Percentiles rank a stretch among this genome's conserved stretches.
These are phyloP conservation scores for Etia nguti DNA, from an alignment of 2,113 vertebrate genomes.

Conservation along the genomic window DNA sequence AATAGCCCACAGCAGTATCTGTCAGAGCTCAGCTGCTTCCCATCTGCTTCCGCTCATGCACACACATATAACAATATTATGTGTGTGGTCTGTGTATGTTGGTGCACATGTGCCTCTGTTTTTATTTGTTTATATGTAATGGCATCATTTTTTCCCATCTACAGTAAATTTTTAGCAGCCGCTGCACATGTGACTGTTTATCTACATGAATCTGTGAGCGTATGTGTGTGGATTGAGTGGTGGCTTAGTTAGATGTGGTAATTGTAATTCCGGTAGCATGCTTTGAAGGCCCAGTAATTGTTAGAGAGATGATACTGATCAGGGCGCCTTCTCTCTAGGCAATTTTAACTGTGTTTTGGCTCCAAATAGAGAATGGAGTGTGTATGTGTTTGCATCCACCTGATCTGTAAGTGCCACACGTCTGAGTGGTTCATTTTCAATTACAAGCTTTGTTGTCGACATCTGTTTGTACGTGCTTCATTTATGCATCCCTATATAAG, in stretches of 20 bases:
- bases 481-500: background rate
- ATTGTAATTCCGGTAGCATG: slow-evolving; percentile 37
- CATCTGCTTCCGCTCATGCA: slow-evolving; percentile 2
- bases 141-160: background rate
- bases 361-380: background rate
- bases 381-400: background rate
- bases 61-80: background rate
- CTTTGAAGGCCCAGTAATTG: slow-evolving; percentile 43
- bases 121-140: slow-evolving; percentile 31
- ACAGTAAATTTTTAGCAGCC: background rate
- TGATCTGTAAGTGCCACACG: background rate
- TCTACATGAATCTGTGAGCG: background rate
- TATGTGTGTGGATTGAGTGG: background rate
- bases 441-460: background rate
- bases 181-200: background rate
- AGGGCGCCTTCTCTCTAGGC: slow-evolving; percentile 31
- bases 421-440: background rate
- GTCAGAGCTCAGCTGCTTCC: slow-evolving; percentile 47
- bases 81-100: background rate
- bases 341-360: slow-evolving; percentile 46
- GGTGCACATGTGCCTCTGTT: background rate
- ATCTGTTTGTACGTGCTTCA: background rate
- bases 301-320: slow-evolving; percentile 53
- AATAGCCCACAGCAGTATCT: slow-evolving; percentile 14
- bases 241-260: background rate